A percentile compares a stretch with the other conserved stretches of the same genome.
Conservation (phyloP, 2,888 invertebrate species). For the Amphimallon solstitiale region DNA sequence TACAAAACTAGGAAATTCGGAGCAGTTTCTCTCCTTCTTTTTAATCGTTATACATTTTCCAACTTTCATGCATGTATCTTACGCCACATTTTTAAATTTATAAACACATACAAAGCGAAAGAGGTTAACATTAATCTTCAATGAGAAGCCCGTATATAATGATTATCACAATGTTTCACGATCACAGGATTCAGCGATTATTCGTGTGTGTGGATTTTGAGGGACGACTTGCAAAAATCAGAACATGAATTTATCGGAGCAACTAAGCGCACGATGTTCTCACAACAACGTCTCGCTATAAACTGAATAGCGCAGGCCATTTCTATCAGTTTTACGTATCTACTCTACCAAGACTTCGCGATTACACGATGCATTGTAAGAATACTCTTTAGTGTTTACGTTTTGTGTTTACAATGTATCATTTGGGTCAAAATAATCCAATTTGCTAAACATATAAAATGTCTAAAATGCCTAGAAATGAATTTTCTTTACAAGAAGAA, state of each 20-base stretch:
- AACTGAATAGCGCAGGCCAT: not conserved
- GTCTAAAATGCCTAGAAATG: no score
- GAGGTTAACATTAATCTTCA: no score
- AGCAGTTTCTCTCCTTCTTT: not conserved
- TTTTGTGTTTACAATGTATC: no score
- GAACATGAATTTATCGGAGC: not conserved
- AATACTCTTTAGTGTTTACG: no score
- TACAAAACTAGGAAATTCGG: not conserved
- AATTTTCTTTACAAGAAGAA: no score
- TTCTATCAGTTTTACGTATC: not conserved
- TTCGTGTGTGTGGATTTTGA: no score
- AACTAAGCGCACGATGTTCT: slow-evolving; percentile 18
- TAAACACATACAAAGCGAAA: not conserved
- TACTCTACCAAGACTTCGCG: not conserved
- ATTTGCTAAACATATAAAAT: no score
- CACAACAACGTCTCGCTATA: slow-evolving; percentile 23
- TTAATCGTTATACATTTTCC: not conserved
- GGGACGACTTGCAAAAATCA: no score
- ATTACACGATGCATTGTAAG: not conserved
- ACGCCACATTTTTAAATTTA: not conserved
- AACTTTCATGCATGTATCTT: not conserved
- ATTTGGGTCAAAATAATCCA: no score
- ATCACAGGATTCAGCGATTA: slow-evolving; percentile 5
- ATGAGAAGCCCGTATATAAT: no score
- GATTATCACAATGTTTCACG: no score